Percentiles rank a stretch among this genome's conserved stretches.
phyloP scores from a whole-genome alignment of 2,888 invertebrate species.

The Tenthredo mesomela region DNA sequence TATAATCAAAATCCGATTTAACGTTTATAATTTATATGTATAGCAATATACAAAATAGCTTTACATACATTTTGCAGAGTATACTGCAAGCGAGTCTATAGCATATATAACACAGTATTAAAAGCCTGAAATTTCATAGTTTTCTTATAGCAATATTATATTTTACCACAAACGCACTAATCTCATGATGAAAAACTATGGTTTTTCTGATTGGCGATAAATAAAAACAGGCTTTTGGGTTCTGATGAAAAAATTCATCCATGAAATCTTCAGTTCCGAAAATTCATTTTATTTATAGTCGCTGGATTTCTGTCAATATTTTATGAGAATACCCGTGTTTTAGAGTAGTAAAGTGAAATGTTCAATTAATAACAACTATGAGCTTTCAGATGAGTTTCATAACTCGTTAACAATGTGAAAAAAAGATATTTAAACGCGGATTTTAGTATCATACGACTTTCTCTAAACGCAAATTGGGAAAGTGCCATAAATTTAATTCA shows the following conservation, averaged over 20 bases:
- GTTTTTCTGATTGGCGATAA: not conserved
- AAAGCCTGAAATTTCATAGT: constrained; percentile 21
- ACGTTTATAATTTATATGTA: constrained; percentile 40
- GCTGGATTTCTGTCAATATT: constrained; percentile 23
- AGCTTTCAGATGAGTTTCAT: not conserved
- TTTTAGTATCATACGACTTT: not conserved
- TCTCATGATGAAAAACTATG: not conserved
- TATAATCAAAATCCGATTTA: constrained; percentile 45
- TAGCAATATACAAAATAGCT: constrained; percentile 24
- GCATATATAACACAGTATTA: constrained; percentile 23
- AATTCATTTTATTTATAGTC: constrained; percentile 1
- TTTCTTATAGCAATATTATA: constrained; percentile 2
- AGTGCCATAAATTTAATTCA: not conserved
- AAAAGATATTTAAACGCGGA: not conserved
- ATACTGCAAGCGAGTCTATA: constrained; percentile 4
- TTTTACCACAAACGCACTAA: not conserved
- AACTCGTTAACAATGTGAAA: not conserved
- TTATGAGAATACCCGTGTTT: not conserved
- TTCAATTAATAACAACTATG: constrained; percentile 4
- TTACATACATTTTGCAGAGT: not conserved
- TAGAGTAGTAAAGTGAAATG: not conserved
- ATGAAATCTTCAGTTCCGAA: not conserved
- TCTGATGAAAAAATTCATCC: not conserved
- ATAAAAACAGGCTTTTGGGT: not conserved
- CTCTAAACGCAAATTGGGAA: not conserved